Evolutionary conservation across 2,888 invertebrate species (phyloP).

Genomic region (Amiota mariae): DNA sequence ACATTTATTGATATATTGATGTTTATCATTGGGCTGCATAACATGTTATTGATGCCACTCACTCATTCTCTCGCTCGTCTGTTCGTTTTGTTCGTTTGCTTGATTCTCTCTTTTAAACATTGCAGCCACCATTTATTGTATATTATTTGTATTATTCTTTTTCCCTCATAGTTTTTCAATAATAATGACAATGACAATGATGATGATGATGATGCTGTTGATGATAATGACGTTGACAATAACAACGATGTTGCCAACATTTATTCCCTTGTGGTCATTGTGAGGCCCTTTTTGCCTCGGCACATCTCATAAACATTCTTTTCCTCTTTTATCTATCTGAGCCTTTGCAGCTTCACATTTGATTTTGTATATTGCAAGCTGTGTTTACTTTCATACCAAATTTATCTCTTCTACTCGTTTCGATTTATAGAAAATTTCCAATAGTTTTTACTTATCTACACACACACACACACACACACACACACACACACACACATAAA

Average conservation of each 20-base stretch:
- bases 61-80: background rate
- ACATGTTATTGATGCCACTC: constrained; percentile 23
- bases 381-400: constrained; percentile 11
- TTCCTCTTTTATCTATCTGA: background rate
- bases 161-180: constrained; percentile 43
- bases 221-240: no score
- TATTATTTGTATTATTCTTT: constrained; percentile 14
- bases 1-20: constrained; percentile 24
- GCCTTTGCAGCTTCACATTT: constrained; percentile 1
- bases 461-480: background rate
- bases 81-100: background rate
- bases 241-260: background rate
- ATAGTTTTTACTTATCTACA: background rate
- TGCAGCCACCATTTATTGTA: background rate
- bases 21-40: constrained; percentile 26
- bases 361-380: constrained; percentile 16
- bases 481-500: background rate
- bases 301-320: background rate
- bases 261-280: constrained; percentile 54
- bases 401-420: constrained; percentile 6
- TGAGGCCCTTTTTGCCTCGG: background rate
- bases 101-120: background rate
- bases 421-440: constrained; percentile 15
- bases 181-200: constrained; percentile 29
- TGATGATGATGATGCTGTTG: no score